A percentile compares a stretch with the other conserved stretches of the same genome.
Conservation (phyloP, 2,797 vertebrate species). For the Gouania willdenowi region DNA sequence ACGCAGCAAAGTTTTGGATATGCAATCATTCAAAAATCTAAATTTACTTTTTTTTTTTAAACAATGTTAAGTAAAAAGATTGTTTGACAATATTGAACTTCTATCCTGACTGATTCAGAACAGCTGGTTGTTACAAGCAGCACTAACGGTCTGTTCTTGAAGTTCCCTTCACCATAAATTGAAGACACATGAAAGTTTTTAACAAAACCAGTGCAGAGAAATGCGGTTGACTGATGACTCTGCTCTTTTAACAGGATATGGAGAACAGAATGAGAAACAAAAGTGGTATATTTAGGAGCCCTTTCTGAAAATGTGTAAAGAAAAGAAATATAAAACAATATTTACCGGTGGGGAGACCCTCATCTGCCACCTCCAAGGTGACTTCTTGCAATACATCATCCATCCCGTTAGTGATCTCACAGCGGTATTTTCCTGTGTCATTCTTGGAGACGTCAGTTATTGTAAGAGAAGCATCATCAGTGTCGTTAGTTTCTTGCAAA, state of each 20-base stretch:
- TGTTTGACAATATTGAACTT: no score
- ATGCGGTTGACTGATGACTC: background rate
- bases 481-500: slow-evolving; percentile 70
- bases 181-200: slow-evolving; percentile 13
- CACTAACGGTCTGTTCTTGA: slow-evolving; percentile 1
- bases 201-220: background rate
- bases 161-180: slow-evolving; percentile 1
- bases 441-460: slow-evolving; percentile 78
- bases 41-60: no score
- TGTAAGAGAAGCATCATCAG: slow-evolving; percentile 81
- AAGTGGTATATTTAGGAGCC: no score
- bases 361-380: slow-evolving; percentile 70
- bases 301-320: no score
- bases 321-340: background rate
- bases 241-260: background rate
- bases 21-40: no score
- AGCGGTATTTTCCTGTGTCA: slow-evolving; percentile 87
- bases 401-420: slow-evolving; percentile 86
- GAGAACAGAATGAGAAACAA: no score
- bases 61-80: no score
- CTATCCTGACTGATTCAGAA: no score
- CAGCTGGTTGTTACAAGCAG: no score
- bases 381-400: slow-evolving; percentile 78
- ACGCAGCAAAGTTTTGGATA: no score
- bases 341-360: slow-evolving; percentile 37